phyloP scores from a whole-genome alignment of 2,797 vertebrate species.

The Manis pentadactyla region DNA sequence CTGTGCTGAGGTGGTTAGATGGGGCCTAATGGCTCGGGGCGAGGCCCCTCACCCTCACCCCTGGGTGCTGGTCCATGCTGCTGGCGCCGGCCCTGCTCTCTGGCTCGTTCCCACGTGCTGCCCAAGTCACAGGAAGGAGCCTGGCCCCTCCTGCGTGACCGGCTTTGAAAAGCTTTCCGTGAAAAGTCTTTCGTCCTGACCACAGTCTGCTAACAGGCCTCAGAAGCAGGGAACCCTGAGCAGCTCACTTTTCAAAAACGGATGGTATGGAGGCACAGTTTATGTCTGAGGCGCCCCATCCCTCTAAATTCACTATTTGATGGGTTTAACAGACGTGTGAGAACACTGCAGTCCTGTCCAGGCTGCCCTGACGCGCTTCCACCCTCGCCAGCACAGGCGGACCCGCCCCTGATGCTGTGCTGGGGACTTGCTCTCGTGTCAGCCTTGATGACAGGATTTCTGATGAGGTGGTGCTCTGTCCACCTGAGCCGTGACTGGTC shows the following conservation, averaged over 20 bases:
- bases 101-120: neutral
- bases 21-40: neutral
- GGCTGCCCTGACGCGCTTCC: no score
- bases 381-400: neutral
- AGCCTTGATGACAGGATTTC: neutral
- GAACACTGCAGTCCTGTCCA: neutral
- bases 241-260: neutral
- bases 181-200: neutral
- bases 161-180: neutral
- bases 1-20: neutral
- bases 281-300: accelerated
- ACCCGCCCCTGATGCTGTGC: accelerated
- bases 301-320: accelerated
- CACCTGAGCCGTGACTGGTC: neutral
- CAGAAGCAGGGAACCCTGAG: neutral
- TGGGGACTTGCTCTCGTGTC: neutral
- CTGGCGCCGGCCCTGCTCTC: no score
- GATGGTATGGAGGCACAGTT: neutral
- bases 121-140: neutral
- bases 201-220: neutral
- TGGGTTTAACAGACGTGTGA: neutral
- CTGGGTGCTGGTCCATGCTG: neutral
- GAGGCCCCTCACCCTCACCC: neutral
- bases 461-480: neutral
- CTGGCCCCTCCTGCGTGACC: neutral